These are phyloP conservation scores for Alsophila aescularia DNA, from an alignment of 2,888 invertebrate genomes.

Conservation along the genomic window DNA sequence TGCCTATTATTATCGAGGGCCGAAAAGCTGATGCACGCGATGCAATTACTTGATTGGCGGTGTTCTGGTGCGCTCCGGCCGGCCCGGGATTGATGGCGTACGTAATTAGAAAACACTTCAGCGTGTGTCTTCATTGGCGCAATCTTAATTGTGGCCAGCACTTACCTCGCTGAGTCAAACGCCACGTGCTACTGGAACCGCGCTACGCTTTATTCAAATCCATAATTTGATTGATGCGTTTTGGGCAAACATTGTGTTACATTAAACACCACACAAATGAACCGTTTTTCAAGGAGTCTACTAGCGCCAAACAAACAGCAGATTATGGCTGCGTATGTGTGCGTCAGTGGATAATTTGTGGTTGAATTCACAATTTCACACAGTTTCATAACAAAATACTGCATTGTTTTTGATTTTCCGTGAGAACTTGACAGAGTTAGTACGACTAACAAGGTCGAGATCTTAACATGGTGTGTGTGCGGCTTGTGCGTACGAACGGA, in stretches of 20 bases:
- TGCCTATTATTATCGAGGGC: constrained; percentile 84
- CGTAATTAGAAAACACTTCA: constrained; percentile 85
- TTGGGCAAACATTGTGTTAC: constrained; percentile 39
- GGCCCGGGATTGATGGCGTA: constrained; percentile 80
- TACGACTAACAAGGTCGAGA: no score
- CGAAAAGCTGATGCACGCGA: constrained; percentile 84
- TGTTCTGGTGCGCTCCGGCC: constrained; percentile 75
- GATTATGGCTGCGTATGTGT: no score
- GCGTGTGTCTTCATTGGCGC: constrained; percentile 80
- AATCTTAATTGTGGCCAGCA: constrained; percentile 82
- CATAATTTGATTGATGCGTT: constrained; percentile 51
- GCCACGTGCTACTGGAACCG: constrained; percentile 63
- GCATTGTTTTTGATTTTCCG: no score
- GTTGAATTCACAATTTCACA: no score
- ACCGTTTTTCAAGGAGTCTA: no score
- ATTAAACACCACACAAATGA: constrained; percentile 18
- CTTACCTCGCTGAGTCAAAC: constrained; percentile 79
- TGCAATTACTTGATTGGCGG: constrained; percentile 84
- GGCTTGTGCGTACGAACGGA: no score
- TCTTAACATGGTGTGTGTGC: no score
- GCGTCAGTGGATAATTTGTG: no score
- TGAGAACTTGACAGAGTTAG: no score
- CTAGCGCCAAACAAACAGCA: no score
- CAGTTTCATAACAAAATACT: no score
- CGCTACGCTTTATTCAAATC: constrained; percentile 44